phyloP scores from a whole-genome alignment of 1,140 invertebrate genomes.

The Aphelenchoides fujianensis region DNA sequence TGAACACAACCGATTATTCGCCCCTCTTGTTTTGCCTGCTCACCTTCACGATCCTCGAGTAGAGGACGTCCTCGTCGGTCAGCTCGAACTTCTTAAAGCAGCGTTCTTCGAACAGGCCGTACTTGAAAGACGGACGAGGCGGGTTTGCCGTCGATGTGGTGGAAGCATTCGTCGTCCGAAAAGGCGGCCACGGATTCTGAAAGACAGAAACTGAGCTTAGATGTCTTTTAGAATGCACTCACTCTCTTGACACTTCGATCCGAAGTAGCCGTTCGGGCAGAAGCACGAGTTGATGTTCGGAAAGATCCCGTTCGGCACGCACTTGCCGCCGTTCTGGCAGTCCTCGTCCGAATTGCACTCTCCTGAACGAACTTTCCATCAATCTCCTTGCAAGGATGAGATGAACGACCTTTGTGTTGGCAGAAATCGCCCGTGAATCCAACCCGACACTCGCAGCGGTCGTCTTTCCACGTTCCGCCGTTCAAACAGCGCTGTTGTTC shows the following conservation, averaged over 20 bases:
- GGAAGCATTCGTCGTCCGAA: constrained; percentile 28
- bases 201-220: constrained; percentile 8
- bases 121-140: constrained; percentile 8
- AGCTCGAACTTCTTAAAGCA: constrained; percentile 40
- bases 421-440: constrained; percentile 48
- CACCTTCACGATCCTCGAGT: constrained; percentile 38
- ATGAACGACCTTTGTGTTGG: constrained; percentile 47
- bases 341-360: constrained; percentile 38
- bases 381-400: constrained; percentile 5
- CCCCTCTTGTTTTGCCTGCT: constrained; percentile 6
- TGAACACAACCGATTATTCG: constrained; percentile 17
- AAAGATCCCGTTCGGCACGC: constrained; percentile 24
- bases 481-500: constrained; percentile 29
- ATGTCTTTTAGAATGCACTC: too few species aligned
- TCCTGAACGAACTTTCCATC: constrained; percentile 25
- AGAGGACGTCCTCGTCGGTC: constrained; percentile 33
- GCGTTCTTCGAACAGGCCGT: constrained; percentile 43
- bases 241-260: constrained; percentile 41
- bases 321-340: constrained; percentile 42
- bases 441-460: constrained; percentile 43
- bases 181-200: constrained; percentile 10
- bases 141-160: constrained; percentile 16
- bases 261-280: constrained; percentile 47
- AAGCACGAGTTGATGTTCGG: constrained; percentile 36
- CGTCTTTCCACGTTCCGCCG: constrained; percentile 34